These are phyloP conservation scores for Heliconius ismenius DNA, from an alignment of 2,888 invertebrate species.

Conservation along the genomic window DNA sequence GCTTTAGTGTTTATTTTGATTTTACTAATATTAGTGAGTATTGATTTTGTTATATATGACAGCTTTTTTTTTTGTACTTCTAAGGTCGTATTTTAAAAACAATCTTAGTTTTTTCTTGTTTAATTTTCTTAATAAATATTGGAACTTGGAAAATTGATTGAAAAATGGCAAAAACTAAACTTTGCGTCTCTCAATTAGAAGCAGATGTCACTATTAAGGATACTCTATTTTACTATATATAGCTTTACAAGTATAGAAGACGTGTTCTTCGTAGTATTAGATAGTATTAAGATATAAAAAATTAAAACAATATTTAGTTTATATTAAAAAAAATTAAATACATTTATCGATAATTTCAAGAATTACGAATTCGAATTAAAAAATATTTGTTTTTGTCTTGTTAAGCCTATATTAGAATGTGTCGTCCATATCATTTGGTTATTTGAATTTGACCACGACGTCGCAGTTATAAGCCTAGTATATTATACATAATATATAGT, in stretches of 20 bases:
- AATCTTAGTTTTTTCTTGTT: neutral
- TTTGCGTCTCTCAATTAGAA: neutral
- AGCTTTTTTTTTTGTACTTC: neutral
- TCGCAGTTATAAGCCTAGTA: neutral
- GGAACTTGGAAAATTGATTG: neutral
- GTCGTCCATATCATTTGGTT: too few species aligned
- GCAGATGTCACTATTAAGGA: constrained; percentile 3
- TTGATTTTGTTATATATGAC: neutral
- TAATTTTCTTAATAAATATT: neutral
- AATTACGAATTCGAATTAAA: neutral
- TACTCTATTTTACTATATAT: constrained; percentile 4
- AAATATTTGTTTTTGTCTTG: too few species aligned
- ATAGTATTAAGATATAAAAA: neutral
- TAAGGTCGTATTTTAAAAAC: neutral
- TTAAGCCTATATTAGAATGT: too few species aligned
- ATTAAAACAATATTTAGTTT: neutral
- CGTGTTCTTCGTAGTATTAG: neutral
- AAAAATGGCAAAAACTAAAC: neutral
- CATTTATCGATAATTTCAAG: neutral
- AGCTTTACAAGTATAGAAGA: neutral
- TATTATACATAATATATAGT: neutral
- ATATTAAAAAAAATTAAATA: neutral
- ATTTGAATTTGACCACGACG: too few species aligned
- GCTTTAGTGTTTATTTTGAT: neutral
- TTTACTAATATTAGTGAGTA: neutral